Evolutionary conservation across 2,797 vertebrate species (phyloP).

Genomic region (Chaetodon trifasciatus): DNA sequence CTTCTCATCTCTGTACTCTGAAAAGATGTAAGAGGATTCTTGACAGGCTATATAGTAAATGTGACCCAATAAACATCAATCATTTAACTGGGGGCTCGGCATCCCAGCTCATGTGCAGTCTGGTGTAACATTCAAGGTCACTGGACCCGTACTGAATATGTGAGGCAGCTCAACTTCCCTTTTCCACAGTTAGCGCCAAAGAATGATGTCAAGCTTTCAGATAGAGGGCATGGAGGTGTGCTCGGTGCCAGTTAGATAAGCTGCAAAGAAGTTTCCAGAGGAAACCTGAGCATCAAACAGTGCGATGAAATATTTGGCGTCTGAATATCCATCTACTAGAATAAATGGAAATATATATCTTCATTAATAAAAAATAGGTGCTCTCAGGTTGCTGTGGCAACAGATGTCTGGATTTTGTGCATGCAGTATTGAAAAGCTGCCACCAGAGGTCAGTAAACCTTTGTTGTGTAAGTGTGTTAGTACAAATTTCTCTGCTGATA

Average conservation of each 20-base stretch:
- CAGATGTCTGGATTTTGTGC: constrained; percentile 28
- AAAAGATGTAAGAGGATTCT: constrained; percentile 49
- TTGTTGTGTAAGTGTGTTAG: neutral
- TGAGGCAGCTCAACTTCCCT: constrained; percentile 73
- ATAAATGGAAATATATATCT: neutral
- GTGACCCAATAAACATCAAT: constrained; percentile 68
- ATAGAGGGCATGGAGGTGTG: constrained; percentile 34
- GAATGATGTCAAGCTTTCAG: constrained; percentile 58
- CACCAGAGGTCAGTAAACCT: constrained; percentile 73
- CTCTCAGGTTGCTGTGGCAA: constrained; percentile 63
- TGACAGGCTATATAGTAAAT: constrained; percentile 47
- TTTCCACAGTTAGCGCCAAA: constrained; percentile 77
- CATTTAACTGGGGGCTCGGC: constrained; percentile 57
- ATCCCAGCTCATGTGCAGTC: constrained; percentile 33
- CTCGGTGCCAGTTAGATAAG: constrained; percentile 13
- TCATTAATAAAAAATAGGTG: constrained; percentile 26
- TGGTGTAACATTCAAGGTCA: constrained; percentile 69
- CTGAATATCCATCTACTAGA: neutral
- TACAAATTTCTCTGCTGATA: constrained; percentile 26
- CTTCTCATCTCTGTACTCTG: constrained; percentile 2
- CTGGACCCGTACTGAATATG: constrained; percentile 62
- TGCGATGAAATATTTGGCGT: neutral
- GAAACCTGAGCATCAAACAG: neutral
- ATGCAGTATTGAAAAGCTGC: constrained; percentile 23
- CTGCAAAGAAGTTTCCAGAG: neutral